A percentile compares a stretch with the other conserved stretches of the same genome.
These are phyloP conservation scores for Anolis carolinensis DNA, from an alignment of 2,113 vertebrate genomes.

Conservation along the genomic window DNA sequence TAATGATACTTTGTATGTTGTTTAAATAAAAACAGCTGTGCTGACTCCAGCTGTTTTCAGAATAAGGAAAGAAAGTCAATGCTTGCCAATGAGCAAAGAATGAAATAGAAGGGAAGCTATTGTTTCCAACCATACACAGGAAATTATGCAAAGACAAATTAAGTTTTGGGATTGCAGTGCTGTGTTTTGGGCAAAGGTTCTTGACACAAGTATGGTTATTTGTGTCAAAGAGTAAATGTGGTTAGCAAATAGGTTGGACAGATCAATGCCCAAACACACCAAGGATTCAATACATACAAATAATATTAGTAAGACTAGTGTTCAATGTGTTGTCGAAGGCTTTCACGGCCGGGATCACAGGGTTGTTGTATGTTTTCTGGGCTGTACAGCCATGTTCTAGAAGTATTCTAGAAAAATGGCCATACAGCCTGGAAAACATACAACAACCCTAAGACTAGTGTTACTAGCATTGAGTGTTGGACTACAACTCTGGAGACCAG, in stretches of 20 bases:
- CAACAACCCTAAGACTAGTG: no score
- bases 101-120: slow-evolving; percentile 43
- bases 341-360: no score
- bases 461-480: no score
- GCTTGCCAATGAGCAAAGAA: not conserved
- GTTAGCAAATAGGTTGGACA: not conserved
- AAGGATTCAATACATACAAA: not conserved
- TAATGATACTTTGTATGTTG: slow-evolving; percentile 39
- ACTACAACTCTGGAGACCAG: no score
- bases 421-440: no score
- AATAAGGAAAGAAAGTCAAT: slow-evolving; percentile 45
- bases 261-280: not conserved
- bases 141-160: slow-evolving; percentile 39
- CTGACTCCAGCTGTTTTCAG: slow-evolving; percentile 49
- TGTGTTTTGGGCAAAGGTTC: not conserved
- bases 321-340: not conserved
- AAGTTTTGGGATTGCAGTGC: not conserved
- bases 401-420: no score
- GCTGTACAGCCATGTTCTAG: no score
- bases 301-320: not conserved
- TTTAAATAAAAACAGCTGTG: slow-evolving; percentile 59
- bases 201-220: not conserved
- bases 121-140: slow-evolving; percentile 41
- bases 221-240: not conserved
- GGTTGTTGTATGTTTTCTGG: no score